Base-by-base conservation (phyloP, 2,113 vertebrate genomes). In the Gymnocephalus cernua region DNA sequence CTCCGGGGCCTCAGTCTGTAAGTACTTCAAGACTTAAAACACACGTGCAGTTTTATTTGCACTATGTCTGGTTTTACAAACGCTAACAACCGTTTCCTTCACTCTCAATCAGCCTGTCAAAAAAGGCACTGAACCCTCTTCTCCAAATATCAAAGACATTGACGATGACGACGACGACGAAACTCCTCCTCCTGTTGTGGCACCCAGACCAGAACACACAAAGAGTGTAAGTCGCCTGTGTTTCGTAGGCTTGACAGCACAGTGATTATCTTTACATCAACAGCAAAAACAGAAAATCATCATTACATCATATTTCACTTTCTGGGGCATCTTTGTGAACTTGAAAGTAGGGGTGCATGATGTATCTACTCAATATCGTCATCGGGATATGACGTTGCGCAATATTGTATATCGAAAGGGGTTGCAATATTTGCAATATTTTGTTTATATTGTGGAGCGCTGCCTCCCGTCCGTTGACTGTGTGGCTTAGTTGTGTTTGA, bases 191-290 rank as follows among this genome's bases (percentile, higher is more conserved):
- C 98, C 98, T 29, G 87, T 97, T 79, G 97, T 99, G 88, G 97
- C 97, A 25, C 98, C 98, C 1, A 91, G 98, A 45, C 98, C 98
- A 11, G 97, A 99, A 80, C 96, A 99, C 89, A 99, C 98, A n/a
- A 99, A 99, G 95, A 99, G 98, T 63, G 98, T 99, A 86, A 95
- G 97, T 90, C 23, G 27, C 44, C 11, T 51, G 11, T 6, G 1
- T 19, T 3, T 12, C 0, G 3, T 35, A 35, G 1, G 0, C 23
- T 18, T n/a, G 8, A 57, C 14, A 7, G 0, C 23, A 3, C 35
- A 14, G 19, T 10, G 1, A 5, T 18, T 8, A 15, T 53, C 13
- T 77, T 63, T 3, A 41, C 38, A 10, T 41, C 10, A 41, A 41
- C 9, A 41, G 8, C 1, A 32, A 41, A 8, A 41, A 32, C 0